These are phyloP conservation scores for Coregonus clupeaformis DNA, from an alignment of 2,113 vertebrate species.

Conservation along the genomic window DNA sequence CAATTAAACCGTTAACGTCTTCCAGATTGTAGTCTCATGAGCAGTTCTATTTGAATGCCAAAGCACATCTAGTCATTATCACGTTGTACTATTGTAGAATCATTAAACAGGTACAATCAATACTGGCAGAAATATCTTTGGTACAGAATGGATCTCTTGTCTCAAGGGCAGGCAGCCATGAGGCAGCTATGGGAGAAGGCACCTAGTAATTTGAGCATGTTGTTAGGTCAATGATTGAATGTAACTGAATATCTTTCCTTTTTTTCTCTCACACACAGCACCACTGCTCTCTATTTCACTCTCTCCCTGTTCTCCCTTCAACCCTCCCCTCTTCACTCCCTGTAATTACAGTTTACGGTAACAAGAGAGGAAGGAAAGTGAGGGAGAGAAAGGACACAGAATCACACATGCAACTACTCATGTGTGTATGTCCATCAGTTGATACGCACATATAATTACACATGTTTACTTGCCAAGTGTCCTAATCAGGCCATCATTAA, in stretches of 20 bases:
- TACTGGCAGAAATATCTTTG: neutral
- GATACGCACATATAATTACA: neutral
- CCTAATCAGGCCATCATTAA: too few species aligned
- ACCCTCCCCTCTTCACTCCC: conserved; percentile 6
- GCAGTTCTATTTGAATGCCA: neutral
- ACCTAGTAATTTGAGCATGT: conserved; percentile 37
- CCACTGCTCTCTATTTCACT: conserved; percentile 4
- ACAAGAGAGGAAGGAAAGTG: neutral
- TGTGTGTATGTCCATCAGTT: neutral
- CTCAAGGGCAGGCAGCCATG: too few species aligned
- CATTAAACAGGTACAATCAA: neutral
- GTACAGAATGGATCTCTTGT: neutral
- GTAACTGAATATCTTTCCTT: conserved; percentile 36
- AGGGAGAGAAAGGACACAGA: neutral
- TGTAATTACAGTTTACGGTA: conserved; percentile 19
- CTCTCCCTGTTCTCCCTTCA: conserved; percentile 13
- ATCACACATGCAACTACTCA: too few species aligned
- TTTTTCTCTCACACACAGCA: neutral
- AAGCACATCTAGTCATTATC: neutral
- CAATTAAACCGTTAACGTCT: neutral
- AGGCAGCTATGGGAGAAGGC: conserved; percentile 18
- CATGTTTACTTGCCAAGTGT: too few species aligned
- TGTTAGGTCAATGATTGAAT: conserved; percentile 40
- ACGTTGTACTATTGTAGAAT: conserved; percentile 12
- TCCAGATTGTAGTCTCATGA: neutral